Evolutionary conservation across 2,888 invertebrate genomes (phyloP), one percentile per base, ranked within the genome.

Genomic region (Biston stratarius): DNA sequence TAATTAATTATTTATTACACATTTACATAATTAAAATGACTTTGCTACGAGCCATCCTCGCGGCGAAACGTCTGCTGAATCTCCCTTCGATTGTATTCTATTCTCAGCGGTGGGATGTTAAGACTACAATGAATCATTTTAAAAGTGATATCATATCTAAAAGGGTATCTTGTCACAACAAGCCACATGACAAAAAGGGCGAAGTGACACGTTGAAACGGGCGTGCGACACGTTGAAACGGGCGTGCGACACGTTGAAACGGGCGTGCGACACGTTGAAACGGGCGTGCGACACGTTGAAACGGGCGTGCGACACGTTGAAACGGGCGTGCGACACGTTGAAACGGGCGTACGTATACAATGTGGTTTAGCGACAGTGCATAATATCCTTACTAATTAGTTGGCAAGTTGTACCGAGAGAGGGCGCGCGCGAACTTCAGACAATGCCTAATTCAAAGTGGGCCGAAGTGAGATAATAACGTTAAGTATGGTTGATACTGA

Each of bases 361-460:
- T 61, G 61, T 52, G 66, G 66, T 61, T 47, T 45, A 14, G 47
- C 60, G 48, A 69, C 70, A 68, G 64, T 71, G 66, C 67, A 68
- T 69, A 69, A 69, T 71, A 73, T 71, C 71, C 62, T 64, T 48
- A 61, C 61, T 68, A 71, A 73, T 71, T 73, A 73, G 73, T 68
- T 64, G 53, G 69, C 62, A 67, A 67, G 55, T 62, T 52, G 55
- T 51, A 57, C 45, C 67, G 63, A 38, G 49, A 60, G 55, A 59
- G 62, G 58, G 63, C 55, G 58, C 60, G n/a, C 55, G 42, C 65
- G 1, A 68, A 68, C 67, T 68, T 68, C 45, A 63, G 48, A 77
- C 77, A 81, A 78, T 78, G 74, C 74, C 74, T 77, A 74, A 77
- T 77, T 74, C 66, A 70, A 77, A 75, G 73, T 74, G 69, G 73